Base-by-base conservation (phyloP, 2,113 vertebrate species). In the Pterocles orientalis region DNA sequence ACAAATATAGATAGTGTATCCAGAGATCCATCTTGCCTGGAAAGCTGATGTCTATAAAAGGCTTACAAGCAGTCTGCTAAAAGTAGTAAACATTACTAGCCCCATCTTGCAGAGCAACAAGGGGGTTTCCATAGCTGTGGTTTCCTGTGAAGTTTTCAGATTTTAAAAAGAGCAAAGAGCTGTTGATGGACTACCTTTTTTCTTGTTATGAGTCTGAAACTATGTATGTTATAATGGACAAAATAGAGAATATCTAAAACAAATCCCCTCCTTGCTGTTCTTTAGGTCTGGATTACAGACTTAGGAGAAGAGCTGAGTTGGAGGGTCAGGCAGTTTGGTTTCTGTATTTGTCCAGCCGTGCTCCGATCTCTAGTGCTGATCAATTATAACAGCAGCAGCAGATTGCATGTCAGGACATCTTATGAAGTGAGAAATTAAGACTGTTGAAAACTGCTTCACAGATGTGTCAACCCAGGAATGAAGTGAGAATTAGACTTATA, bases 371-470 rank as follows among this genome's bases (percentile, higher is more conserved):
- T 73, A 6, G 51, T 53, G 45, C 58, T 90, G 82, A 88, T 71
- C 61, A 73, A 8, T 7, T 90, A 5, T 19, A 86, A 60, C 53
- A 82, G 50, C 68, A 90, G 41, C 48, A 95, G 82, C 56, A 92
- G 77, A 56, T 36, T 89, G 73, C 50, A 31, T 79, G 81, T 90
- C 83, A 86, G 66, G 61, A 29, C 61, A 50, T 78, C 41, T 89
- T 86, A 69, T 11, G n/a, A 95, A 76, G 57, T 94, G 92, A 95
- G 81, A 94, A 92, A 82, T 76, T 50, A 76, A 45, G 61, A 26
- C 39, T 72, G 29, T 68, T 54, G 86, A 71, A 78, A 75, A 36
- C 64, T 68, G 2, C 26, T 78, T 96, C 61, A 84, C 45, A 76
- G 51, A 36, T 60, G 39, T 86, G 65, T 71, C 57, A 95, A 26